Base-by-base conservation (phyloP, 2,113 vertebrate genomes). In the Rana temporaria region DNA sequence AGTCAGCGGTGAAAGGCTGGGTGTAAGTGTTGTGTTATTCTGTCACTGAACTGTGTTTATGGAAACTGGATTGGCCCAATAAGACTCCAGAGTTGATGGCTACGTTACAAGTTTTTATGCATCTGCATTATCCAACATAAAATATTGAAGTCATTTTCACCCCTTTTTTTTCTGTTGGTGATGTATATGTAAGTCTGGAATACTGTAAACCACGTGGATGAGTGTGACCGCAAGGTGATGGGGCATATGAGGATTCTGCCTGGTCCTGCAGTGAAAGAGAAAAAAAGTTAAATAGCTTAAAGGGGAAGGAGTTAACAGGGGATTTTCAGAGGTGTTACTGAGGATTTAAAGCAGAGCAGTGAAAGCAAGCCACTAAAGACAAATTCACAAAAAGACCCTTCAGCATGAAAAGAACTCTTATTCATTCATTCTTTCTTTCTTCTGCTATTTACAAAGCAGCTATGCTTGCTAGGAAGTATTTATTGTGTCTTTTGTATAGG, bases 391-490 rank as follows among this genome's bases (percentile, higher is more conserved):
- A 75, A 62, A n/a, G 60, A 38, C 34, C 64, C 60, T 64, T 78
- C 38, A 59, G 30, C 65, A 62, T 80, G 67, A 80, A 70, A 79
- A 80, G 66, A 80, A 52, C 66, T 70, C 22, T 80, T 80, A 70
- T 80, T 80, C 78, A 63, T 68, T 79, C 66, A 62, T 80, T 80
- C 66, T 62, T 68, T 79, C 78, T 52, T 59, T 71, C 32, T 62
- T 71, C 11, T 62, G 56, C 34, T 80, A 48, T 80, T 80, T 70
- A 60, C 78, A 70, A 70, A 80, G 66, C 78, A 80, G 66, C 70
- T 80, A 48, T 42, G 78, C 59, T 70, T 80, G 66, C 70, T 70
- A 62, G 78, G 32, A 80, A 62, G 53, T 80, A 62, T 70, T 69
- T 70, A 71, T 62, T 30, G 34, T 52, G 56, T 20, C 66, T 70